Conservation (phyloP, 2,113 vertebrate genomes). For the Oryzias curvinotus region DNA sequence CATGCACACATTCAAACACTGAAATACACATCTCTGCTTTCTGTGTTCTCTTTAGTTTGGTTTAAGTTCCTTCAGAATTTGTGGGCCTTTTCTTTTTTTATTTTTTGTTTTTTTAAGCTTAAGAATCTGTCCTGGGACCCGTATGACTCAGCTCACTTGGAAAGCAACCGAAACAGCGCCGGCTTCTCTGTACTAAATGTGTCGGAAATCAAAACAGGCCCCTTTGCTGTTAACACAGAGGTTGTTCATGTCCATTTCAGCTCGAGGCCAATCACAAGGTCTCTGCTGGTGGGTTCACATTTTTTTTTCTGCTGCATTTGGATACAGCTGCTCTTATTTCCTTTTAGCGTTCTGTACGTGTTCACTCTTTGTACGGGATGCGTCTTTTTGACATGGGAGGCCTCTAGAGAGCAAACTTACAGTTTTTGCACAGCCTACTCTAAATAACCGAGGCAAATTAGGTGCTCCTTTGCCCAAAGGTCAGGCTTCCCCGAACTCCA, state of each 20-base stretch:
- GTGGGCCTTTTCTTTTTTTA: conserved; percentile 1
- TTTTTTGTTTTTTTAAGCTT: neutral
- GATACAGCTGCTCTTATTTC: conserved; percentile 28
- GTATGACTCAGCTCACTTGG: conserved; percentile 37
- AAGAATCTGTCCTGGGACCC: conserved; percentile 7
- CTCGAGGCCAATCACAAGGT: conserved; percentile 54
- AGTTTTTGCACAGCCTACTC: neutral
- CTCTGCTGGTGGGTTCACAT: conserved; percentile 27
- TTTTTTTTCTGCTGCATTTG: conserved; percentile 29
- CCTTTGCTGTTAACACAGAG: conserved; percentile 45
- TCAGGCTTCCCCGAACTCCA: neutral
- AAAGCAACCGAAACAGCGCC: conserved; percentile 29
- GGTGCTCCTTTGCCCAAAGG: neutral
- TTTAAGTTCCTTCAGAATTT: conserved; percentile 3
- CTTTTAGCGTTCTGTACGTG: conserved; percentile 20
- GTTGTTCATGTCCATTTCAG: conserved; percentile 54
- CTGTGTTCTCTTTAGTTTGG: conserved; percentile 16
- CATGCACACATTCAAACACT: conserved; percentile 21
- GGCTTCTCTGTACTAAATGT: conserved; percentile 26
- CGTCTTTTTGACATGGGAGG: neutral
- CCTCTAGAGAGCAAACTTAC: conserved; percentile 9
- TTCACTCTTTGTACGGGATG: conserved; percentile 5
- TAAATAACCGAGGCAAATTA: neutral
- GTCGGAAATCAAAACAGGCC: conserved; percentile 41
- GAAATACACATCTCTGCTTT: neutral